These are phyloP conservation scores for Poeciliopsis occidentalis DNA, from an alignment of 2,113 vertebrate genomes.

Conservation along the genomic window DNA sequence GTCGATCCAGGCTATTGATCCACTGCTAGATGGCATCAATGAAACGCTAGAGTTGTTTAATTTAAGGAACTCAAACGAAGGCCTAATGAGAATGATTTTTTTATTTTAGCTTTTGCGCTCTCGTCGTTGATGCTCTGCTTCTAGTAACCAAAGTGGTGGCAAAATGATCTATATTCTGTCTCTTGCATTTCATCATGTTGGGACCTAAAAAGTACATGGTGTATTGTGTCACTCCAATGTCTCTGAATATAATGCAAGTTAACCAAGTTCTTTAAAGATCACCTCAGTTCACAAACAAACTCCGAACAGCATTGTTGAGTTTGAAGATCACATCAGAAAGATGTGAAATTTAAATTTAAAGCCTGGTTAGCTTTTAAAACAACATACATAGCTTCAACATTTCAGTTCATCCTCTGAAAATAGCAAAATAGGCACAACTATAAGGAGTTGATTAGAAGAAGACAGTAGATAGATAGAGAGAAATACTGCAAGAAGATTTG, in stretches of 20 bases:
- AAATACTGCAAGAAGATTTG: no score
- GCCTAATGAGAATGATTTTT: slow-evolving; percentile 58
- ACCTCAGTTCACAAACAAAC: background rate
- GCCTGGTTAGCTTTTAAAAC: background rate
- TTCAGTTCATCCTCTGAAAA: background rate
- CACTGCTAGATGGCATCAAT: slow-evolving; percentile 61
- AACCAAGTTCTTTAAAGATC: background rate
- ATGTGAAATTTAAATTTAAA: background rate
- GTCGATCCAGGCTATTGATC: slow-evolving; percentile 78
- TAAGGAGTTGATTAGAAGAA: background rate
- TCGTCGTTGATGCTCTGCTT: slow-evolving; percentile 30
- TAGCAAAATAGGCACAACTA: background rate
- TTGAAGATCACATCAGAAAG: background rate
- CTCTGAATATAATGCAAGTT: background rate
- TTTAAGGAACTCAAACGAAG: slow-evolving; percentile 57
- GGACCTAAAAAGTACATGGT: background rate
- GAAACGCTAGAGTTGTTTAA: slow-evolving; percentile 62
- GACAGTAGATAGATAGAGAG: no score
- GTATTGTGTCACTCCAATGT: background rate
- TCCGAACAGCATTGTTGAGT: background rate
- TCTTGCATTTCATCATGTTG: background rate
- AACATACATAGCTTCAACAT: background rate
- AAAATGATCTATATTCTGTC: background rate
- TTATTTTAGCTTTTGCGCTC: slow-evolving; percentile 52
- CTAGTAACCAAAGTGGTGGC: slow-evolving; percentile 13